Percentiles rank a stretch among this genome's conserved stretches.
These are phyloP conservation scores for Protobothrops mucrosquamatus DNA, from an alignment of 2,113 vertebrate species.

Conservation along the genomic window DNA sequence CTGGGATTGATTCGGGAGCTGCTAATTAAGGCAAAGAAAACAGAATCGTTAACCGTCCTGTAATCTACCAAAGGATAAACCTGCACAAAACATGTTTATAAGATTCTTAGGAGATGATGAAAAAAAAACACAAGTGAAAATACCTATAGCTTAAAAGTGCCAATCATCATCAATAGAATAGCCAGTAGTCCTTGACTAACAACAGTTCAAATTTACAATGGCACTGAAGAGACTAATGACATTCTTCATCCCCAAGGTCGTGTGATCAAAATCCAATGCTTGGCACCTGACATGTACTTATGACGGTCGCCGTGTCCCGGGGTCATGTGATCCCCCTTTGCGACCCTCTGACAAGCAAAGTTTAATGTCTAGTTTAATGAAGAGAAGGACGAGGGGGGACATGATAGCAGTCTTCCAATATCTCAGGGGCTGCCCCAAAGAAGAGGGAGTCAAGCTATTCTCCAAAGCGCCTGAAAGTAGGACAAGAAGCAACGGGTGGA, in stretches of 20 bases:
- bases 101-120: not conserved
- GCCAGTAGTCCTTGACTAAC: not conserved
- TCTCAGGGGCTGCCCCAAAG: too few species aligned
- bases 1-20: conserved; percentile 45
- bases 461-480: too few species aligned
- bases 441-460: too few species aligned
- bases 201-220: not conserved
- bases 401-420: too few species aligned
- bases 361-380: too few species aligned
- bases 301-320: too few species aligned
- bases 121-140: not conserved
- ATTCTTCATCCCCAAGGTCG: not conserved
- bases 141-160: not conserved
- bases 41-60: conserved; percentile 15
- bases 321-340: too few species aligned
- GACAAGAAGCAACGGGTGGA: too few species aligned
- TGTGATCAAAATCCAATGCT: too few species aligned
- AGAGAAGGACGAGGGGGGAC: too few species aligned
- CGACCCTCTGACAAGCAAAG: too few species aligned
- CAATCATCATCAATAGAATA: not conserved
- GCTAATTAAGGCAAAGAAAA: conserved; percentile 33
- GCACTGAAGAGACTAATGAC: not conserved
- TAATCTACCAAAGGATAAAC: not conserved
- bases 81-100: conserved; percentile 6
- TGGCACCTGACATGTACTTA: too few species aligned